Evolutionary conservation across 2,113 vertebrate species (phyloP).

Genomic region (Haemorhous mexicanus): DNA sequence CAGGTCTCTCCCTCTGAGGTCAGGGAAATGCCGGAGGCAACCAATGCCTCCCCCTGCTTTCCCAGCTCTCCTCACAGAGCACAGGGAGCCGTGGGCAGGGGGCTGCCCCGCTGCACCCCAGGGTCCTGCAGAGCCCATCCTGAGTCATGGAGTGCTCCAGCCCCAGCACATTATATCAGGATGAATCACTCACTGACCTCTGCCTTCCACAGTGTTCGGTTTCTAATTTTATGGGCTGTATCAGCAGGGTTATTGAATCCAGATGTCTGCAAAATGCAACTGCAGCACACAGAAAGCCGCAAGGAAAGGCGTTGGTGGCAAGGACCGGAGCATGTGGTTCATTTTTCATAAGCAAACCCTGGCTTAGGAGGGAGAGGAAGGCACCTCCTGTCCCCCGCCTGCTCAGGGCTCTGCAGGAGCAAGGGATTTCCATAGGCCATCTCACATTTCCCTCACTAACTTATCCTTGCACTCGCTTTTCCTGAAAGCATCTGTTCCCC

Average conservation of each 20-base stretch:
- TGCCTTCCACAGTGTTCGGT: constrained; percentile 62
- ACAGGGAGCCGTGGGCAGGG: not conserved
- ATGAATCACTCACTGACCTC: constrained; percentile 70
- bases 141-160: not conserved
- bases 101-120: not conserved
- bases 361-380: not conserved
- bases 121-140: constrained; percentile 24
- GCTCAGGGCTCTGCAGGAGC: not conserved
- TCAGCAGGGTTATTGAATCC: constrained; percentile 68
- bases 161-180: constrained; percentile 37
- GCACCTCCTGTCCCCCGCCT: not conserved
- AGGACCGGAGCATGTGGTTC: not conserved
- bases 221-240: constrained; percentile 74
- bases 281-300: constrained; percentile 44
- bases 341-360: constrained; percentile 25
- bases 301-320: not conserved
- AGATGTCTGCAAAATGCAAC: constrained; percentile 67
- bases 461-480: not conserved
- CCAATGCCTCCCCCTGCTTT: constrained; percentile 34
- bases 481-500: not conserved
- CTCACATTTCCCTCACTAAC: not conserved
- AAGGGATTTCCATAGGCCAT: not conserved
- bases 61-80: constrained; percentile 19
- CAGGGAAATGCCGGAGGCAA: not conserved
- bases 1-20: not conserved